A percentile compares a stretch with the other conserved stretches of the same genome.
These are phyloP conservation scores for Ginglymostoma cirratum DNA, from an alignment of 2,113 vertebrate species.

Conservation along the genomic window DNA sequence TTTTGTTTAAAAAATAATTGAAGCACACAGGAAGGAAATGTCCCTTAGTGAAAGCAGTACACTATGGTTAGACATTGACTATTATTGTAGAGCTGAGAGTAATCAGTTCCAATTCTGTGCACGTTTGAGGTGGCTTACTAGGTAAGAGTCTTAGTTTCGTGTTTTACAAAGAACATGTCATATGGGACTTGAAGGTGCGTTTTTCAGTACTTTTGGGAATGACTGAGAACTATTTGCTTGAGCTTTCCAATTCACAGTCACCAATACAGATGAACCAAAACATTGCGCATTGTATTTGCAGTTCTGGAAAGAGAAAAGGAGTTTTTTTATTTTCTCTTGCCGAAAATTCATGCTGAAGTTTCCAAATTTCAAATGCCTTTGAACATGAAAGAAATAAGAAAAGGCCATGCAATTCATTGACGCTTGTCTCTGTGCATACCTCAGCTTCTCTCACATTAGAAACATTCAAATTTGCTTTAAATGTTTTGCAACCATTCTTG, in stretches of 20 bases:
- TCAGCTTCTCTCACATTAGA: no score
- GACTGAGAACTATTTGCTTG: not conserved
- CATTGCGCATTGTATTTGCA: not conserved
- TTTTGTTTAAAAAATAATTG: not conserved
- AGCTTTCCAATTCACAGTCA: not conserved
- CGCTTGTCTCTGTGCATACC: not conserved
- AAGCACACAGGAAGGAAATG: not conserved
- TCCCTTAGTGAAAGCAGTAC: not conserved
- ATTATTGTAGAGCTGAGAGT: not conserved
- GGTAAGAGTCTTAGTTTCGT: not conserved
- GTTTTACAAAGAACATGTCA: not conserved
- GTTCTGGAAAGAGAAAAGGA: not conserved
- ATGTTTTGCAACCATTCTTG: conserved; percentile 3
- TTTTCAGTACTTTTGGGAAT: not conserved
- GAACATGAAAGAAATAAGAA: not conserved
- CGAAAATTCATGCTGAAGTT: not conserved
- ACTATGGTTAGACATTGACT: not conserved
- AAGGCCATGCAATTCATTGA: not conserved
- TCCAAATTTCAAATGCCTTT: not conserved
- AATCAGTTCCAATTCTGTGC: conserved; percentile 2
- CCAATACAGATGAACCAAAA: not conserved
- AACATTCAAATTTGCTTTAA: not conserved
- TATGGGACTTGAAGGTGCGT: not conserved
- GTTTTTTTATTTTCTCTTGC: not conserved
- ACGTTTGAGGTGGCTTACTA: not conserved